Base-by-base conservation (phyloP, 1,140 invertebrate species). In the Brachionus plicatilis region DNA sequence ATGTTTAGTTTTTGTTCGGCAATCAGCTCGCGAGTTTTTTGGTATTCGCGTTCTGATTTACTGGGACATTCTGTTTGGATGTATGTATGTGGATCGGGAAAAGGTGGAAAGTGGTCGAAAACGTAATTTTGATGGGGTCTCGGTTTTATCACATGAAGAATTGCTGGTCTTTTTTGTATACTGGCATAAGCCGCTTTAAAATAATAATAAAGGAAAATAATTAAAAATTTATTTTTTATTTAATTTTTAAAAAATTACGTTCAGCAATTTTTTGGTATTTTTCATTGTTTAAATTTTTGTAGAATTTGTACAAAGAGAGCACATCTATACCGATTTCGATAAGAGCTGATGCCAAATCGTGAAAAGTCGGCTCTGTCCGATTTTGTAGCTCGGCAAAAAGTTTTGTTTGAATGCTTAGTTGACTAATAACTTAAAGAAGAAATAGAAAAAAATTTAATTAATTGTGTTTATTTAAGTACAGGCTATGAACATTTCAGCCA, bases 1-100 rank as follows among this genome's bases (percentile, higher is more conserved):
- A 68, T 82, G 27, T 82, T 41, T 37, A 60, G 24, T n/a, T 82
- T 82, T 41, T 82, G 79, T 82, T 82, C 79, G 27, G 79, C 79
- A 11, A 82, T 45, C 2, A 82, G 33, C 29, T 82, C 79, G 12
- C 79, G 20, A 9, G 79, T 65, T 82, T 68, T 60, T 65, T 82
- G 79, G 12, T 82, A 82, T 20, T 82, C 79, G 29, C 79, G 50
- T 27, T 65, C 79, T 11, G 53, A 37, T 37, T 65, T 68, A 7
- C 50, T 37, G 29, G 50, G 37, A 60, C 53, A 82, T 82, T 82
- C 53, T 3, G 79, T 82, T 20, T 45, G 53, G 8, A 82, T 82
- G 24, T 82, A 82, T 6, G 79, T 82, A 24, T 82, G 79, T 5
- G 79, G 79, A 82, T 82, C 79, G 1, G 79, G 79, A 29, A 82